phyloP scores from a whole-genome alignment of 2,888 invertebrate species.

The Troilus luridus region DNA sequence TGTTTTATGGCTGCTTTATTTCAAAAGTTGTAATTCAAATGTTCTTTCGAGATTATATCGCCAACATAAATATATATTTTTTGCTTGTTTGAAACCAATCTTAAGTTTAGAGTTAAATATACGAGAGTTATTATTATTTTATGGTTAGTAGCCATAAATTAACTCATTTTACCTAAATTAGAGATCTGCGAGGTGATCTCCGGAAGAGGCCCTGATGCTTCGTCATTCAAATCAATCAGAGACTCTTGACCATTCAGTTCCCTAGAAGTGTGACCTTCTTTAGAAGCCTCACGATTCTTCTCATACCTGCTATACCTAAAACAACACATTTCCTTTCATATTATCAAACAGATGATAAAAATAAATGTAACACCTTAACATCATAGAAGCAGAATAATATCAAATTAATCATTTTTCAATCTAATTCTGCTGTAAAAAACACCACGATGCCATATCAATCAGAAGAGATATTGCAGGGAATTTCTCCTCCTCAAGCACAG shows the following conservation, averaged over 20 bases:
- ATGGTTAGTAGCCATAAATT: not conserved
- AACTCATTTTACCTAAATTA: slow-evolving; percentile 63
- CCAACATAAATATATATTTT: not conserved
- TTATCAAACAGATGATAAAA: not conserved
- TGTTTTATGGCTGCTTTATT: not conserved
- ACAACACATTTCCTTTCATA: slow-evolving; percentile 1
- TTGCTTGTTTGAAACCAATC: not conserved
- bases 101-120: not conserved
- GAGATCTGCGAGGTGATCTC: slow-evolving; percentile 69
- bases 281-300: slow-evolving; percentile 78
- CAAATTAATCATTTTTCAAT: not conserved
- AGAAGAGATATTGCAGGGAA: not conserved
- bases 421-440: not conserved
- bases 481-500: too few relatives aligned
- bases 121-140: not conserved
- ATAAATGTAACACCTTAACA: not conserved
- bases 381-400: not conserved
- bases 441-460: not conserved
- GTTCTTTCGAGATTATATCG: too few relatives aligned
- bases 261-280: slow-evolving; percentile 67
- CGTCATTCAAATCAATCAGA: slow-evolving; percentile 84
- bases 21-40: too few relatives aligned
- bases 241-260: slow-evolving; percentile 77
- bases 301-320: slow-evolving; percentile 82
- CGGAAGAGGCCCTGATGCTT: slow-evolving; percentile 68